phyloP scores from a whole-genome alignment of 2,113 vertebrate species.

The Xiphophorus hellerii region DNA sequence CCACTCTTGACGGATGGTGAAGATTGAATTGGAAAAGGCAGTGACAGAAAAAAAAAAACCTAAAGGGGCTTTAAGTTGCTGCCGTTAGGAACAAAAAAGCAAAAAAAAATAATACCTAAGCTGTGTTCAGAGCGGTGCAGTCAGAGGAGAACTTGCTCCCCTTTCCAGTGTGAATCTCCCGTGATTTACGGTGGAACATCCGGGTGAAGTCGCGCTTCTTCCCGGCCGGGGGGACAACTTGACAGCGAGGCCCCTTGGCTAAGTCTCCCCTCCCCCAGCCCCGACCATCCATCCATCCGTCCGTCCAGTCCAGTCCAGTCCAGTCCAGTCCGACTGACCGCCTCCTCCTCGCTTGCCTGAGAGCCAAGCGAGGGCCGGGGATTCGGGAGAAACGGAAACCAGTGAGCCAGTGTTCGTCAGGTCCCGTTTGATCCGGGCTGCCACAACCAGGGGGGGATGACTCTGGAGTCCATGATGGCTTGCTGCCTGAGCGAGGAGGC shows the following conservation, averaged over 20 bases:
- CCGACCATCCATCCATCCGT: conserved; percentile 43
- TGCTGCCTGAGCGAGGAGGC: conserved; percentile 99
- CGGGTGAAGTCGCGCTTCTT: conserved; percentile 69
- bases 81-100: background rate
- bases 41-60: background rate
- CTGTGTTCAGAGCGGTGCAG: no score
- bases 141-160: conserved; percentile 17
- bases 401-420: conserved; percentile 51
- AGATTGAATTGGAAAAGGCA: conserved; percentile 6
- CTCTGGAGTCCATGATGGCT: conserved; percentile 97
- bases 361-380: conserved; percentile 25
- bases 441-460: conserved; percentile 83
- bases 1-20: conserved; percentile 40
- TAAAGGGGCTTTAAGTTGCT: background rate
- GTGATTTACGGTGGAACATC: conserved; percentile 65
- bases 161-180: conserved; percentile 53
- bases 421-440: conserved; percentile 77
- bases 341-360: conserved; percentile 51
- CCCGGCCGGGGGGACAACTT: conserved; percentile 77
- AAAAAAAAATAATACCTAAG: conserved; percentile 1
- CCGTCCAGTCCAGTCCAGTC: background rate
- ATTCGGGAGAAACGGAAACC: conserved; percentile 39
- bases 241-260: conserved; percentile 78
- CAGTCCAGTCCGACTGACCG: conserved; percentile 38
- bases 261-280: conserved; percentile 54